These are phyloP conservation scores for Archaeoteleia sp. DNA, from an alignment of 2,888 invertebrate species.

Conservation along the genomic window DNA sequence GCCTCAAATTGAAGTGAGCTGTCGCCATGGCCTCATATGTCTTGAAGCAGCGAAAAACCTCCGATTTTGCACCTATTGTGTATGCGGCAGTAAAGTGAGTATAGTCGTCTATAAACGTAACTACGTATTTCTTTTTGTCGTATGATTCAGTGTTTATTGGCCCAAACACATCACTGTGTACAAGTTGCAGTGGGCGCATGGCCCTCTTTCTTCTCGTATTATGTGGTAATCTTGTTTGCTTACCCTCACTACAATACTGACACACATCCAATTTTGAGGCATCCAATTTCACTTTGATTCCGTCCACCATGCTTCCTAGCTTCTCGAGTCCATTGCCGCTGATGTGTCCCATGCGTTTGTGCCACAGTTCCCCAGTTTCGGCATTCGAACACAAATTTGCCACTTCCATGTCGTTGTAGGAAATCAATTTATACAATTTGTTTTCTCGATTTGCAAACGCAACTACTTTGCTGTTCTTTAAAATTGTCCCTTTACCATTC, in stretches of 20 bases:
- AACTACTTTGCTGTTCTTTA: slow-evolving; percentile 24
- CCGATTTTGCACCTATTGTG: slow-evolving; percentile 42
- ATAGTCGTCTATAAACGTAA: slow-evolving; percentile 58
- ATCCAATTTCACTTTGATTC: slow-evolving; percentile 3
- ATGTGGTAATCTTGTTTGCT: slow-evolving; percentile 32
- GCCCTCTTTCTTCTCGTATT: slow-evolving; percentile 31
- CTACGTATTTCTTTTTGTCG: slow-evolving; percentile 31
- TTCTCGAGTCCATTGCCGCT: slow-evolving; percentile 29
- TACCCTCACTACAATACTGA: slow-evolving; percentile 48
- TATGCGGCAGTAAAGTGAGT: slow-evolving; percentile 48
- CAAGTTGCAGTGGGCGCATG: slow-evolving; percentile 32
- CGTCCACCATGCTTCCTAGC: slow-evolving; percentile 15
- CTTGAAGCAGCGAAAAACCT: slow-evolving; percentile 56
- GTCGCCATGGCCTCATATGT: slow-evolving; percentile 54
- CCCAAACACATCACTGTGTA: slow-evolving; percentile 55
- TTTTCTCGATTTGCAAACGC: slow-evolving; percentile 24
- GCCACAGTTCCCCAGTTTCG: slow-evolving; percentile 32
- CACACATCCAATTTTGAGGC: slow-evolving; percentile 25
- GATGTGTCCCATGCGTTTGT: slow-evolving; percentile 46
- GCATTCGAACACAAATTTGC: slow-evolving; percentile 1
- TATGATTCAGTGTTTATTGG: slow-evolving; percentile 50
- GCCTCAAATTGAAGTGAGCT: slow-evolving; percentile 51
- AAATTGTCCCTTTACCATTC: too few species aligned
- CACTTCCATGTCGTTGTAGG: not conserved
- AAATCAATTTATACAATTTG: slow-evolving; percentile 4